These are phyloP conservation scores for Dicycla oo DNA, from an alignment of 2,888 invertebrate genomes.

Conservation along the genomic window DNA sequence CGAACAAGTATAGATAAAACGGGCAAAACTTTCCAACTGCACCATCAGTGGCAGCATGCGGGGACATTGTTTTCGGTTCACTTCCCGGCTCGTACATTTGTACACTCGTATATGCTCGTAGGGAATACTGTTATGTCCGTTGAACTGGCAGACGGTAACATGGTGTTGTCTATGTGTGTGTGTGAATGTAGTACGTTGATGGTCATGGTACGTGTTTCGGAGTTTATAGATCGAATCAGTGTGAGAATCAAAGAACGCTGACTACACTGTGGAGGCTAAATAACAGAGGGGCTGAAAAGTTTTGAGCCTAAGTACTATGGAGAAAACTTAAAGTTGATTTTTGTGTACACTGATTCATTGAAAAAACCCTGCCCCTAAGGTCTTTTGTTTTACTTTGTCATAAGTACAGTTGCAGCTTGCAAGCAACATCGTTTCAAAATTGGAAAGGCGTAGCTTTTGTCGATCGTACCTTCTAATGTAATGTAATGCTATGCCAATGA, in stretches of 20 bases:
- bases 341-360: too few species aligned
- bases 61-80: conserved; percentile 58
- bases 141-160: conserved; percentile 41
- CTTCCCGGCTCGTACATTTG: conserved; percentile 39
- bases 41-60: conserved; percentile 30
- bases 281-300: too few species aligned
- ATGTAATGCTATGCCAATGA: too few species aligned
- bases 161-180: conserved; percentile 14
- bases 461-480: too few species aligned
- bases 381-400: too few species aligned
- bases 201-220: not conserved
- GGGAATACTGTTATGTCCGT: conserved; percentile 50
- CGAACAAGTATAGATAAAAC: conserved; percentile 33
- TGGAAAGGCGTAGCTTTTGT: too few species aligned
- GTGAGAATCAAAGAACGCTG: not conserved
- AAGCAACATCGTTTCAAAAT: too few species aligned
- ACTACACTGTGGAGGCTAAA: not conserved
- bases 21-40: conserved; percentile 48
- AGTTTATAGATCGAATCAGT: conserved; percentile 27
- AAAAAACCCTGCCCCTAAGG: too few species aligned
- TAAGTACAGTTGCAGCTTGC: too few species aligned
- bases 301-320: too few species aligned
- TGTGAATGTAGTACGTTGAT: conserved; percentile 15
- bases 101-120: conserved; percentile 16
- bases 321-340: too few species aligned